phyloP scores from a whole-genome alignment of 2,888 invertebrate genomes.

The Lycocerus yunnanus region DNA sequence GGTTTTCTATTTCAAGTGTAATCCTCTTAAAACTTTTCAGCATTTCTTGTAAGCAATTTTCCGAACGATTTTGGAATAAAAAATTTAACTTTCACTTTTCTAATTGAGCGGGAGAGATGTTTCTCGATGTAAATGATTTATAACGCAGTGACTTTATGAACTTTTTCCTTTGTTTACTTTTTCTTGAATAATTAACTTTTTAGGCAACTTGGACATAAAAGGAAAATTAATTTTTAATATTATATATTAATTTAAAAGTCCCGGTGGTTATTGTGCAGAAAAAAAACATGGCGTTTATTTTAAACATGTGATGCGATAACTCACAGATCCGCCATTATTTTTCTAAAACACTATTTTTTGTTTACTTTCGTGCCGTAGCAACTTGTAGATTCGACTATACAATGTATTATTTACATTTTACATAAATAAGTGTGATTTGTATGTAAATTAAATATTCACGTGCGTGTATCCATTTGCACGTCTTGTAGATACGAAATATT shows the following conservation, averaged over 20 bases:
- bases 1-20: neutral
- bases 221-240: neutral
- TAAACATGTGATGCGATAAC: neutral
- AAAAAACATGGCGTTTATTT: neutral
- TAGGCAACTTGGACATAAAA: neutral
- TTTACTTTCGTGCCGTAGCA: neutral
- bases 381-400: neutral
- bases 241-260: neutral
- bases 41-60: neutral
- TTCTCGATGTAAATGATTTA: neutral
- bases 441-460: constrained; percentile 20
- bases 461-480: neutral
- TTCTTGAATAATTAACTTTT: neutral
- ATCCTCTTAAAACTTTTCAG: neutral
- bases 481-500: neutral
- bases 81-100: neutral
- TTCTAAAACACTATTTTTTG: neutral
- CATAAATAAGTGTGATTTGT: constrained; percentile 7
- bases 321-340: neutral
- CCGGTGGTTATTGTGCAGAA: neutral
- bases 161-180: neutral
- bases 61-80: neutral
- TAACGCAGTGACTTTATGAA: neutral
- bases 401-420: neutral
- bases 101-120: neutral